phyloP scores from a whole-genome alignment of 2,797 vertebrate genomes.

The Lepilemur septentrionalis region DNA sequence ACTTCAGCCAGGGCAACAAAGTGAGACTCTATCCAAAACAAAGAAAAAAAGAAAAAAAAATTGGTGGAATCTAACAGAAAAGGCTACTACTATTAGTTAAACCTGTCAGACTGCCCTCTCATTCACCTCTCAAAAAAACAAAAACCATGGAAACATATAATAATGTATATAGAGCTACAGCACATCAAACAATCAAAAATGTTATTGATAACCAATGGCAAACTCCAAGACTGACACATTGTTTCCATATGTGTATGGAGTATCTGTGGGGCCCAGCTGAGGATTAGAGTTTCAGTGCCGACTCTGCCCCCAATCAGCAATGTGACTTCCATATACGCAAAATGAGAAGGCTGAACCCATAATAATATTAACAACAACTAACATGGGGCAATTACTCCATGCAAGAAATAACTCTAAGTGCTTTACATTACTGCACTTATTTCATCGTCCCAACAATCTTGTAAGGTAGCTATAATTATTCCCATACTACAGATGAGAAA shows the following conservation, averaged over 20 bases:
- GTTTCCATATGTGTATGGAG: accelerated
- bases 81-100: background rate
- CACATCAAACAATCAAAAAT: background rate
- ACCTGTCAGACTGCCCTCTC: background rate
- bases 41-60: too few species aligned
- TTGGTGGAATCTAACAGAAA: background rate
- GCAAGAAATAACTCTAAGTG: background rate
- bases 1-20: too few species aligned
- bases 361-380: background rate
- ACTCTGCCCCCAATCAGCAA: background rate
- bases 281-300: background rate
- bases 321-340: background rate
- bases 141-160: background rate
- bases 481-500: background rate
- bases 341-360: background rate
- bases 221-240: background rate
- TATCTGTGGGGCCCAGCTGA: background rate
- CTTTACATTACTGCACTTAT: accelerated
- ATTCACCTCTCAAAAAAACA: background rate
- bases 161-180: background rate
- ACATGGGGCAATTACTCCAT: background rate
- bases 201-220: background rate
- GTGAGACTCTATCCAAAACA: too few species aligned
- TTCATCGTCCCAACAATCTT: background rate
- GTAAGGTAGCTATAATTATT: background rate